phyloP scores from a whole-genome alignment of 2,888 invertebrate species.

The Adelphocoris suturalis region DNA sequence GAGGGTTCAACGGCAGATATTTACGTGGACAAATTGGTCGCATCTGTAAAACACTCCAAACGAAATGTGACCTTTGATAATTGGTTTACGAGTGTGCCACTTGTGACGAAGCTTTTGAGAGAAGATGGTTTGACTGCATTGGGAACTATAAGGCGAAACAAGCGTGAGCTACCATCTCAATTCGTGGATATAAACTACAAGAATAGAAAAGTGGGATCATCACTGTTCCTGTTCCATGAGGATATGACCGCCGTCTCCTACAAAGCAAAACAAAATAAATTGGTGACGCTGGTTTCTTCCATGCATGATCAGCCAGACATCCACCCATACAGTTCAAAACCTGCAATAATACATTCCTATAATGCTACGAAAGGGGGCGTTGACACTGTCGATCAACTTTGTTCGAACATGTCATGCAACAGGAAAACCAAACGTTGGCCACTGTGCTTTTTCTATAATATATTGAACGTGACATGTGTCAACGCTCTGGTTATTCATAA shows the following conservation, averaged over 20 bases:
- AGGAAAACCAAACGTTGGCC: no score
- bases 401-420: not conserved
- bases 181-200: conserved; percentile 45
- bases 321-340: conserved; percentile 8
- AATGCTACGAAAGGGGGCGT: conserved; percentile 57
- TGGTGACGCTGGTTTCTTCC: not conserved
- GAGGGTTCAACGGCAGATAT: no score
- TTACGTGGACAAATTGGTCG: no score
- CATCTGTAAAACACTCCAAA: no score
- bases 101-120: no score
- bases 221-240: conserved; percentile 36
- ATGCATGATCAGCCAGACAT: conserved; percentile 6
- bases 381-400: conserved; percentile 33
- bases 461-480: no score
- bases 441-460: no score
- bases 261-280: no score
- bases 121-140: no score
- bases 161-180: conserved; percentile 48
- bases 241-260: conserved; percentile 58
- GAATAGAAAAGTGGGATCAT: conserved; percentile 42
- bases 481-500: no score
- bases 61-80: no score
- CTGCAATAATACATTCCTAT: conserved; percentile 1
- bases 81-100: no score
- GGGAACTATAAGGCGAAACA: conserved; percentile 19